These are phyloP conservation scores for Elmis aenea DNA, from an alignment of 2,888 invertebrate species.

Conservation along the genomic window DNA sequence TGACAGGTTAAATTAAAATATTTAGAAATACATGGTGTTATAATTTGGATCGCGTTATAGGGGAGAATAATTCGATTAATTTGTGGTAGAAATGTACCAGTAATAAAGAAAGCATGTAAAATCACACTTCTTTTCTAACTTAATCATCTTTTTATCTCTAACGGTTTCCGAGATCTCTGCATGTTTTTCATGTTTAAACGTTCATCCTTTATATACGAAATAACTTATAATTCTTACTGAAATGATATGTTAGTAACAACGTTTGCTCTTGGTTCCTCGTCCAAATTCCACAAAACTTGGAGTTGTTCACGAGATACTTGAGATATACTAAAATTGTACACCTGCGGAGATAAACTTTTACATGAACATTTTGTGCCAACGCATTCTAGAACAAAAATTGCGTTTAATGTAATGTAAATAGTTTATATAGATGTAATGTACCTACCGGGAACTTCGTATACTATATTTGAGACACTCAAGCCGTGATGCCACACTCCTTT, in stretches of 20 bases:
- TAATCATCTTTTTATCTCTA: too few species aligned
- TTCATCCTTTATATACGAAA: neutral
- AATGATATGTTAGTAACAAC: constrained; percentile 10
- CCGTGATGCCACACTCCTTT: constrained; percentile 2
- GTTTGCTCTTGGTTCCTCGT: constrained; percentile 1
- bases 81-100: constrained; percentile 1
- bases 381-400: constrained; percentile 13
- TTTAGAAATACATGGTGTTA: too few species aligned
- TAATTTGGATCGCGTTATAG: neutral
- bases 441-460: constrained; percentile 9
- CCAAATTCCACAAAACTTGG: constrained; percentile 12
- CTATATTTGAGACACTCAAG: neutral
- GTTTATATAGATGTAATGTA: neutral
- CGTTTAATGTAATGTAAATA: neutral
- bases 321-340: constrained; percentile 3
- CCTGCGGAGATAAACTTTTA: constrained; percentile 5
- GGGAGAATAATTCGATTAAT: neutral
- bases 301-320: constrained; percentile 9
- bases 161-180: too few species aligned
- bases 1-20: too few species aligned
- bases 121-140: too few species aligned
- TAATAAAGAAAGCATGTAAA: neutral
- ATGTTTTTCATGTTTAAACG: neutral
- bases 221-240: constrained; percentile 9
- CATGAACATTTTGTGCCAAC: constrained; percentile 14